Percentiles rank a stretch among this genome's conserved stretches.
Evolutionary conservation across 1,140 invertebrate species (phyloP).

Genomic region (Temnothorax longispinosus): DNA sequence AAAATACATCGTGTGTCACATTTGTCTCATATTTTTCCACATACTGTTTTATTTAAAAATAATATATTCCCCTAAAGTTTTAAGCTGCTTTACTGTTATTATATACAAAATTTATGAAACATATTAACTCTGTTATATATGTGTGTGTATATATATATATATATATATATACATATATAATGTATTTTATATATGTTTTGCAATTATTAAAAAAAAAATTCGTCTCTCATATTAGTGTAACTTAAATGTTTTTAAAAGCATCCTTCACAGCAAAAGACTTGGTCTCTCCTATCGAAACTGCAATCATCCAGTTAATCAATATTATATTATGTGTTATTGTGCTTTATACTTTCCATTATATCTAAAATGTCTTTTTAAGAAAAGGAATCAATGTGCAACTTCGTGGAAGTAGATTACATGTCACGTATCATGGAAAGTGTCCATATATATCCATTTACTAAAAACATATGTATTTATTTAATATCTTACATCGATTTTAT

Average conservation of each 20-base stretch:
- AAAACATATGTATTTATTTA: slow-evolving; percentile 54
- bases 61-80: background rate
- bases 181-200: background rate
- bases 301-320: background rate
- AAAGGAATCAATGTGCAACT: background rate
- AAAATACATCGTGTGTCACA: background rate
- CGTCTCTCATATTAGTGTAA: background rate
- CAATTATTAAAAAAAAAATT: background rate
- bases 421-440: background rate
- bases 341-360: background rate
- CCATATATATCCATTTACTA: slow-evolving; percentile 2
- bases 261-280: background rate
- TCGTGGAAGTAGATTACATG: background rate
- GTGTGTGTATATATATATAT: background rate
- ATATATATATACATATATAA: background rate
- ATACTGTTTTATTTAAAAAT: background rate
- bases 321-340: background rate
- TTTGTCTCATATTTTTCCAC: slow-evolving; percentile 1
- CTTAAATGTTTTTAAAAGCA: background rate
- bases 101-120: background rate
- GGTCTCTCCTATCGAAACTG: slow-evolving; percentile 5
- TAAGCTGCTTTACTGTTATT: background rate
- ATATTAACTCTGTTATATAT: background rate
- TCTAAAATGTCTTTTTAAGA: background rate
- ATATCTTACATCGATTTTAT: slow-evolving; percentile 56